Evolutionary conservation across 1,140 invertebrate genomes (phyloP).

Genomic region (Camponotus floridanus): DNA sequence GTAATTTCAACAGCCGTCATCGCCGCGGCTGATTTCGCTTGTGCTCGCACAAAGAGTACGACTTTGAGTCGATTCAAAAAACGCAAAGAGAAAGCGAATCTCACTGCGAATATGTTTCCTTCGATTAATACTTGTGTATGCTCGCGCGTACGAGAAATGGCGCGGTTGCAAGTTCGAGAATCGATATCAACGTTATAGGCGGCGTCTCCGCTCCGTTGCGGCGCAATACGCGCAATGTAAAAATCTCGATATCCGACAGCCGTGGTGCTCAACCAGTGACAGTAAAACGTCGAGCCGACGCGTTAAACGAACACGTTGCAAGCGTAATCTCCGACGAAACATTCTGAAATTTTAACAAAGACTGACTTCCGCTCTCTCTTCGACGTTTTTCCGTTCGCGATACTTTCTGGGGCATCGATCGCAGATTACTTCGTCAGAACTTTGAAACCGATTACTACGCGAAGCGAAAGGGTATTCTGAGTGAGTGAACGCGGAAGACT

Average conservation of each 20-base stretch:
- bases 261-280: conserved; percentile 41
- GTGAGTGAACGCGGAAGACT: neutral
- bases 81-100: neutral
- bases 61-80: neutral
- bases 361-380: conserved; percentile 57
- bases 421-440: conserved; percentile 60
- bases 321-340: conserved; percentile 56
- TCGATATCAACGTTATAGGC: conserved; percentile 68
- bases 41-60: neutral
- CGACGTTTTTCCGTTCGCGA: conserved; percentile 58
- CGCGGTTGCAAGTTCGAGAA: conserved; percentile 58
- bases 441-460: conserved; percentile 56
- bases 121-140: conserved; percentile 60
- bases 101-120: conserved; percentile 42
- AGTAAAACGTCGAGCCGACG: conserved; percentile 53
- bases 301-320: conserved; percentile 60
- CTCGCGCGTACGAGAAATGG: conserved; percentile 23
- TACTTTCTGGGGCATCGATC: conserved; percentile 60
- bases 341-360: conserved; percentile 55
- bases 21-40: neutral
- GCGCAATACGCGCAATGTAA: conserved; percentile 61
- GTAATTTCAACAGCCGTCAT: conserved; percentile 41
- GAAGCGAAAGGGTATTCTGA: conserved; percentile 35
- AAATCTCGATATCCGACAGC: conserved; percentile 68
- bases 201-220: conserved; percentile 48